These are phyloP conservation scores for Rhabdornis inornatus DNA, from an alignment of 2,113 vertebrate genomes.

Conservation along the genomic window DNA sequence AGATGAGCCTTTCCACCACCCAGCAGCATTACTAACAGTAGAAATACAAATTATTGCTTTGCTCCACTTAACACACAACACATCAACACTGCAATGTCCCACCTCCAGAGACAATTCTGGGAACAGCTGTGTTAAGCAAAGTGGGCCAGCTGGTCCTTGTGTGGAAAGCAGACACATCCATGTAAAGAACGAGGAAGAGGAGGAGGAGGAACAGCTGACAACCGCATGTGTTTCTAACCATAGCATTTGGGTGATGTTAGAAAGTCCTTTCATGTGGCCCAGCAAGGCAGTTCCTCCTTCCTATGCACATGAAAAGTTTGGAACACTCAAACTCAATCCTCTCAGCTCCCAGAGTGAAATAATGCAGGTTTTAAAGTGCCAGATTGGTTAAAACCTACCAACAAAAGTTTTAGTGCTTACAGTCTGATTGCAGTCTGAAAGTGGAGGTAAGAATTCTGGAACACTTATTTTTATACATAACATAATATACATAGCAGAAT, in stretches of 20 bases:
- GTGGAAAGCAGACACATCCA: neutral
- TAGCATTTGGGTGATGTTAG: neutral
- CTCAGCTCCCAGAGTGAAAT: neutral
- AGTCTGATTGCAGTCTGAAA: neutral
- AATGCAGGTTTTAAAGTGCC: neutral
- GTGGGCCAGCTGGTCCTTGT: neutral
- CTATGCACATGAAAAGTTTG: fast-evolving
- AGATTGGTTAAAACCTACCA: neutral
- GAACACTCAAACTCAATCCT: neutral
- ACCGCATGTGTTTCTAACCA: neutral
- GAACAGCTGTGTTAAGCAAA: neutral
- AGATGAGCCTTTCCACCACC: neutral
- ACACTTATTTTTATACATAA: neutral
- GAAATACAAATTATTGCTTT: neutral
- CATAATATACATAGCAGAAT: too few relatives aligned
- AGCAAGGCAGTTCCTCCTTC: neutral
- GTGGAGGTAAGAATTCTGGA: neutral
- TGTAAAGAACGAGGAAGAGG: neutral
- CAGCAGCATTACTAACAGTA: neutral
- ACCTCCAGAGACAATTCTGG: neutral
- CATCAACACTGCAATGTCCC: neutral
- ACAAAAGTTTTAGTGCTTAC: neutral
- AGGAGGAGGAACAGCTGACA: neutral
- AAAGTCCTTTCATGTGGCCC: neutral
- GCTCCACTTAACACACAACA: neutral